Percentiles rank a stretch among this genome's conserved stretches.
Conservation (phyloP, 1,140 invertebrate species). For the Lordiphosa collinella region DNA sequence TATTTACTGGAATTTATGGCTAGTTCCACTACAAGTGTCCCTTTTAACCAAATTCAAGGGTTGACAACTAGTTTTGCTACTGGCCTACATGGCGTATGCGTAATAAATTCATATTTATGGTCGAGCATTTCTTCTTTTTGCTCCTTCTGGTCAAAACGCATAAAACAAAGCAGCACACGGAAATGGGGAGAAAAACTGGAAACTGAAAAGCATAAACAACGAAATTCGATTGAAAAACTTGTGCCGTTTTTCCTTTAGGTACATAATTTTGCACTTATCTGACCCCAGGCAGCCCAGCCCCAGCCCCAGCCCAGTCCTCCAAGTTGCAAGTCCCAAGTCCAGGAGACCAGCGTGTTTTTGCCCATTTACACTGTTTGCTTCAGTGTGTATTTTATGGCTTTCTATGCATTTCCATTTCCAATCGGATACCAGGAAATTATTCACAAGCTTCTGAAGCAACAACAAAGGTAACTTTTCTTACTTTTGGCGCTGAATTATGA, state of each 20-base stretch:
- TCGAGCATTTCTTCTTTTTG: constrained; percentile 5
- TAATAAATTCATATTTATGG: constrained; percentile 42
- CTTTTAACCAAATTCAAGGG: constrained; percentile 6
- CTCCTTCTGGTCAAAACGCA: constrained; percentile 14
- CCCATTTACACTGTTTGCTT: constrained; percentile 24
- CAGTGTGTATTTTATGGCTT: constrained; percentile 55
- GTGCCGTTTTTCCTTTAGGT: constrained; percentile 28
- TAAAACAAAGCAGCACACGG: constrained; percentile 17
- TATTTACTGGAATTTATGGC: constrained; percentile 16
- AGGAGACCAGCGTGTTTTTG: constrained; percentile 17
- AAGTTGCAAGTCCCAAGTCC: background rate
- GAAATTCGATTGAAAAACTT: constrained; percentile 69
- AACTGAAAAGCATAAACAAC: constrained; percentile 49
- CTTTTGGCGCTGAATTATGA: constrained; percentile 44
- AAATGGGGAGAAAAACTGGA: constrained; percentile 24
- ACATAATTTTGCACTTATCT: constrained; percentile 75
- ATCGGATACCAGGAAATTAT: constrained; percentile 23
- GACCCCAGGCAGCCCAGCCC: constrained; percentile 43
- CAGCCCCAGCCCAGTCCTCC: background rate
- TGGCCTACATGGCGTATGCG: constrained; percentile 40
- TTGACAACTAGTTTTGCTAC: constrained; percentile 30
- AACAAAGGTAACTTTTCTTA: constrained; percentile 9
- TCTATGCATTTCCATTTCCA: constrained; percentile 59
- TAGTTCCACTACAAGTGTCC: constrained; percentile 16
- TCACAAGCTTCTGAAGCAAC: constrained; percentile 1